phyloP scores from a whole-genome alignment of 1,140 invertebrate genomes.

The Drosophila ficusphila region DNA sequence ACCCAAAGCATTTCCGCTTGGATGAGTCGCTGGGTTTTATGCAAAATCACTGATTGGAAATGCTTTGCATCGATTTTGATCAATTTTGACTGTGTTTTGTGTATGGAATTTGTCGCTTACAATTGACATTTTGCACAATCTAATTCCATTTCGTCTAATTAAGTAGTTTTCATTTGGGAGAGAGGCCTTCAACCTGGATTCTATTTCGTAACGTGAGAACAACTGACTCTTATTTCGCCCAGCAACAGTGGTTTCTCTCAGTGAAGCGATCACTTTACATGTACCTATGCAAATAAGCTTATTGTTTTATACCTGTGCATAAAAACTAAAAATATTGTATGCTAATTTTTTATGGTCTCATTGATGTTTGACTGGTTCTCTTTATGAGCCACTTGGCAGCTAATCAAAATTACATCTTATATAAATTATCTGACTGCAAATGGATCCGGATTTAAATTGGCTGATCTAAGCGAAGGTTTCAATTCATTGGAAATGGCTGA shows the following conservation, averaged over 20 bases:
- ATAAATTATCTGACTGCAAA: constrained; percentile 42
- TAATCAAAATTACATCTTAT: constrained; percentile 45
- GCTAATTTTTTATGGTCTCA: constrained; percentile 56
- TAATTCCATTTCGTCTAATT: constrained; percentile 64
- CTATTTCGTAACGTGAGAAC: constrained; percentile 67
- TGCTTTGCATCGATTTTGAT: constrained; percentile 68
- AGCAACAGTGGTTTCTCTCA: constrained; percentile 26
- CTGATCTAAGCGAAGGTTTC: constrained; percentile 10
- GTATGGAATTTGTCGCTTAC: constrained; percentile 58
- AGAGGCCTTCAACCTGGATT: constrained; percentile 49
- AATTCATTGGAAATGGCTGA: constrained; percentile 5
- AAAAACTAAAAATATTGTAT: constrained; percentile 55
- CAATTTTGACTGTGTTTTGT: constrained; percentile 69
- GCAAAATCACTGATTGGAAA: constrained; percentile 80
- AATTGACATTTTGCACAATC: constrained; percentile 62
- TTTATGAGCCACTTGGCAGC: not conserved
- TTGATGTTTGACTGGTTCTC: constrained; percentile 46
- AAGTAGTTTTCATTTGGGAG: constrained; percentile 69
- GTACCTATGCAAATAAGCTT: constrained; percentile 60
- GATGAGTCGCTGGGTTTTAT: constrained; percentile 53
- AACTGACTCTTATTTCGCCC: constrained; percentile 10
- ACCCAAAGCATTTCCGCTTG: constrained; percentile 66
- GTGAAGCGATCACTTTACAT: not conserved
- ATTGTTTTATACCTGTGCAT: constrained; percentile 63
- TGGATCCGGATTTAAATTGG: constrained; percentile 58